Base-by-base conservation (phyloP, 2,113 vertebrate genomes). In the Mobula birostris region DNA sequence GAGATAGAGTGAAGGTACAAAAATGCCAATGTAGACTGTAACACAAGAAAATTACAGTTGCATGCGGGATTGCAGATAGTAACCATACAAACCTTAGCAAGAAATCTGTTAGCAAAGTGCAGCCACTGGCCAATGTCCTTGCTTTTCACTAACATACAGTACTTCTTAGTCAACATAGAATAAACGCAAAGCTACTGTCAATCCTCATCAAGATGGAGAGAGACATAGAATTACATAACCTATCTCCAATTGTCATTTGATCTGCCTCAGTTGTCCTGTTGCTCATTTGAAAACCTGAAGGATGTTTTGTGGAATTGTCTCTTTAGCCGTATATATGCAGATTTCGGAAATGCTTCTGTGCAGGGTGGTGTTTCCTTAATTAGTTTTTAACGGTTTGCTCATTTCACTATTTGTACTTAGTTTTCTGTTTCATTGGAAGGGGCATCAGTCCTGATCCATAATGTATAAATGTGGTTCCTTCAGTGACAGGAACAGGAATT, bases 381-480 rank as follows among this genome's bases (percentile, higher is more conserved):
- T 92, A 92, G 88, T 68, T 93, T 74, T 93, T 24, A 93, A 72
- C 8, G 9, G 90, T 72, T 74, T 93, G 0, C 66, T 82, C 32
- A 48, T 21, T 74, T 21, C 21, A 63, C 29, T 88, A 15, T 66
- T 58, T 88, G 29, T 2, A 27, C 27, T 87, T 63, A 58, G 58
- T n/a, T 88, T 88, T 88, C 32, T 66, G 29, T 63, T n/a, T 88
- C 29, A 15, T n/a, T 93, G 68, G 24, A 40, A 74, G 5, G 48
- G 68, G 74, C 90, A 48, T 48, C 32, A 74, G 90, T 40, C 90
- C 19, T 36, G 12, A 9, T 74, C 36, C 68, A 74, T 74, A 27
- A 48, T 68, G 27, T 24, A 74, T 24, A 74, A 19, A 93, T 48
- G 4, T 1, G 5, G 19, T 48, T 74, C 74, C 68, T 29, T 93